Percentiles rank a stretch among this genome's conserved stretches.
Conservation (phyloP, 2,113 vertebrate species). For the Bubo scandiacus region DNA sequence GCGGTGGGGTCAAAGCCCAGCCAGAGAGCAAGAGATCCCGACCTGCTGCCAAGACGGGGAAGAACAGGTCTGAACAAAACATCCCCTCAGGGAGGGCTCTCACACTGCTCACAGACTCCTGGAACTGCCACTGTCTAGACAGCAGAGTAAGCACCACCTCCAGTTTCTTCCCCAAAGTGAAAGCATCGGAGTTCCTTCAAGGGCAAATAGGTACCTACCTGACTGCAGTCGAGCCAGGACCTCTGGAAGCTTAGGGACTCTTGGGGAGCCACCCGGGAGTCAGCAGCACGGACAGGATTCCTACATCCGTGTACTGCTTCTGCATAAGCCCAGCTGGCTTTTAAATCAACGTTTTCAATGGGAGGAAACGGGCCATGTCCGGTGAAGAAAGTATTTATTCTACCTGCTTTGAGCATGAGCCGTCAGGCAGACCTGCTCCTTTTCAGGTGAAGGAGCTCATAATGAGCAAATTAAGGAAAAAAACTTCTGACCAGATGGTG, state of each 20-base stretch:
- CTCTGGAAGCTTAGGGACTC: neutral
- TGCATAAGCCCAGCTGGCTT: neutral
- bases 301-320: neutral
- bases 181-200: neutral
- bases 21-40: neutral
- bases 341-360: neutral
- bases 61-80: neutral
- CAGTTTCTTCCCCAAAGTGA: neutral
- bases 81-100: neutral
- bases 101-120: neutral
- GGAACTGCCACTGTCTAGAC: neutral
- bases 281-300: neutral
- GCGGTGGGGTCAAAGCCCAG: neutral
- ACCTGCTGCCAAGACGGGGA: neutral
- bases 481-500: constrained; percentile 43
- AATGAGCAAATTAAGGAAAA: constrained; percentile 11
- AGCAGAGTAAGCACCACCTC: neutral
- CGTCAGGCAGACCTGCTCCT: neutral
- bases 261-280: neutral
- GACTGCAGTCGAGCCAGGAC: neutral
- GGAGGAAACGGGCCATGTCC: neutral
- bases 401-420: neutral
- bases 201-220: neutral
- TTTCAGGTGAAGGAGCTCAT: constrained; percentile 4
- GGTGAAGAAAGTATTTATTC: neutral